Percentiles rank a stretch among this genome's conserved stretches.
phyloP scores from a whole-genome alignment of 2,888 invertebrate genomes.

The Chouioia cunea region DNA sequence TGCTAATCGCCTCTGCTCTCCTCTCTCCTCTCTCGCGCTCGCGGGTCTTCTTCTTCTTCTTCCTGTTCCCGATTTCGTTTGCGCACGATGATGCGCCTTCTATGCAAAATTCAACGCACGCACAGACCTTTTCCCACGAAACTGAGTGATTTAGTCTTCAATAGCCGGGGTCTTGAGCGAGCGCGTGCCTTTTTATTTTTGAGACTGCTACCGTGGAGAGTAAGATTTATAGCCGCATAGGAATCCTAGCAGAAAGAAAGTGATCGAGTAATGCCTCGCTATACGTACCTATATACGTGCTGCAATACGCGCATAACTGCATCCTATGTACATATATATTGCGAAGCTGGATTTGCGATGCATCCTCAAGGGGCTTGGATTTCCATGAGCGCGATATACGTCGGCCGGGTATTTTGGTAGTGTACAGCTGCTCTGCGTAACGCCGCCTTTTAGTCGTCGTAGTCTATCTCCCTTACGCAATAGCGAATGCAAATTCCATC shows the following conservation, averaged over 20 bases:
- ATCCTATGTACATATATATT: no score
- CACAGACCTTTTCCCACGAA: no score
- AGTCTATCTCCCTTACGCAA: conserved; percentile 53
- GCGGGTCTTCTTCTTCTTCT: conserved; percentile 28
- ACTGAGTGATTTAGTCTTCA: no score
- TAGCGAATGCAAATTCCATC: conserved; percentile 58
- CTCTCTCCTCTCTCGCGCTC: not conserved
- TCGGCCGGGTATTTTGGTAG: conserved; percentile 11
- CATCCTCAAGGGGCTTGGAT: conserved; percentile 27
- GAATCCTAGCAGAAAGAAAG: no score
- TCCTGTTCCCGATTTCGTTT: conserved; percentile 21
- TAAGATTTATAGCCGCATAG: no score
- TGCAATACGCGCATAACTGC: no score
- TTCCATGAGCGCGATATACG: conserved; percentile 31
- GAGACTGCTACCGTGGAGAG: no score
- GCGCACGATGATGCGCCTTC: not conserved
- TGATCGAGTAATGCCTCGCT: no score
- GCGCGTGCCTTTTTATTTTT: no score
- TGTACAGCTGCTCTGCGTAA: conserved; percentile 1
- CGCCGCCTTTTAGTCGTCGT: conserved; percentile 17
- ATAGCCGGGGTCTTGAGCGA: no score
- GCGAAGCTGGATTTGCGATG: conserved; percentile 23
- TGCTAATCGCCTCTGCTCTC: conserved; percentile 58
- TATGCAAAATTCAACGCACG: no score
- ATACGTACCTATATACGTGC: no score